Base-by-base conservation (phyloP, 30 jellyfish, hydroid and myxozoan species). In the Rhopilema esculentum region DNA sequence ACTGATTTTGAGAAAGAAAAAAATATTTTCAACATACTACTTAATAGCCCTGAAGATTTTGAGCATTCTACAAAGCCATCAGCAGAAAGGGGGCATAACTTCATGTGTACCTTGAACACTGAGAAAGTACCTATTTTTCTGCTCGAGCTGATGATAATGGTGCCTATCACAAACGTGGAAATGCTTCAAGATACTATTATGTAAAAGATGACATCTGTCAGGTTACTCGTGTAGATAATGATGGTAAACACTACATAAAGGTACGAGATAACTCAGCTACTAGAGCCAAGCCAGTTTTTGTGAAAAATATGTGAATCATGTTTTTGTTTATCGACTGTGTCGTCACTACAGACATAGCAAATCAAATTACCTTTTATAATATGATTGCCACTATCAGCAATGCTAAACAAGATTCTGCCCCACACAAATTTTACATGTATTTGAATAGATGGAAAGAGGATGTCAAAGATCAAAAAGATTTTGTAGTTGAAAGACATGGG, bases 71-170 rank as follows among this genome's bases (percentile, higher is more conserved):
- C 33, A 30, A 80, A 80, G 68, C 90, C 90, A 51, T 80, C 90
- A 23, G 82, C 90, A 23, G 90, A 69, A 52, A 69, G 82, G 66
- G 69, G 33, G 75, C 73, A 80, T 65, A 80, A 80, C 62, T 80
- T 80, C 49, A 80, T 80, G 82, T 63, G 90, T 63, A 80, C 90
- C 27, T 66, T 80, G 75, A 80, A 80, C 66, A 63, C 33, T 51
- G 90, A 80, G 19, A 29, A 80, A 23, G 80, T 69, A 1, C 61
- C 80, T 63, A 25, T 25, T 69, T 83, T 30, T 61, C 90, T 61
- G 82, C 90, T 61, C 73, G 90, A 80, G 90, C 90, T 61, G 90
- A 80, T 80, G 90, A 80, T 32, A 80, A 80, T 65, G 83, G 90
- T 52, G 90, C 90, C 50, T 80, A 0, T 50, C 49, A 40, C 90